A percentile compares a stretch with the other conserved stretches of the same genome.
These are phyloP conservation scores for Bombus pascuorum DNA, from an alignment of 1,140 invertebrate species.

Conservation along the genomic window DNA sequence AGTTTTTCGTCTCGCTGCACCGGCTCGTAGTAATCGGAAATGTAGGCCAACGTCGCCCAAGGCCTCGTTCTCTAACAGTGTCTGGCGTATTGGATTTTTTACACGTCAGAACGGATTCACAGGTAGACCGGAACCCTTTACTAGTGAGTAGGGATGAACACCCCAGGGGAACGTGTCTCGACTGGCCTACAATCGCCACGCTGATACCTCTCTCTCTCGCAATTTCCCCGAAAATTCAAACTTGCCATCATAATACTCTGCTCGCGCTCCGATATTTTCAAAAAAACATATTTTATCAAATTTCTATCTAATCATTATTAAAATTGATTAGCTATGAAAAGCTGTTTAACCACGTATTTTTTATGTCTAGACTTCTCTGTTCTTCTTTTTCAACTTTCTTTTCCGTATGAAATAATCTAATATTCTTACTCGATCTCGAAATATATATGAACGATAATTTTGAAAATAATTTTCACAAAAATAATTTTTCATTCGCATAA, in stretches of 20 bases:
- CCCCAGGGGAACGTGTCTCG: slow-evolving; percentile 9
- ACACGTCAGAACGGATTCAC: slow-evolving; percentile 42
- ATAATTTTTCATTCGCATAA: background rate
- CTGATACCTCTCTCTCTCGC: background rate
- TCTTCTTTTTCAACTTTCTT: background rate
- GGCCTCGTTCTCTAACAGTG: slow-evolving; percentile 39
- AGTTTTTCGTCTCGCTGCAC: background rate
- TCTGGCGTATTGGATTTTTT: slow-evolving; percentile 62
- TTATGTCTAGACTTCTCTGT: no score
- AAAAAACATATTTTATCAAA: background rate
- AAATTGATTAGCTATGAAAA: no score
- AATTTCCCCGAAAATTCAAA: background rate
- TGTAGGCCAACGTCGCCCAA: slow-evolving; percentile 44
- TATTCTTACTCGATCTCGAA: background rate
- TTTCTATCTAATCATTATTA: background rate
- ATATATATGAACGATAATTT: no score
- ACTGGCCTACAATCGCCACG: background rate
- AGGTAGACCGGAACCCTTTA: background rate
- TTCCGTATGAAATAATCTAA: background rate
- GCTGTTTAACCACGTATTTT: no score
- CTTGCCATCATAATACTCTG: background rate
- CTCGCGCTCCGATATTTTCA: background rate
- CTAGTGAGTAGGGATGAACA: background rate
- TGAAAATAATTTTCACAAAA: background rate
- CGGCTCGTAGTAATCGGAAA: slow-evolving; percentile 19